Evolutionary conservation across 92 coral and sea anemone species (phyloP).

Genomic region (Chrysogorgia sp.): DNA sequence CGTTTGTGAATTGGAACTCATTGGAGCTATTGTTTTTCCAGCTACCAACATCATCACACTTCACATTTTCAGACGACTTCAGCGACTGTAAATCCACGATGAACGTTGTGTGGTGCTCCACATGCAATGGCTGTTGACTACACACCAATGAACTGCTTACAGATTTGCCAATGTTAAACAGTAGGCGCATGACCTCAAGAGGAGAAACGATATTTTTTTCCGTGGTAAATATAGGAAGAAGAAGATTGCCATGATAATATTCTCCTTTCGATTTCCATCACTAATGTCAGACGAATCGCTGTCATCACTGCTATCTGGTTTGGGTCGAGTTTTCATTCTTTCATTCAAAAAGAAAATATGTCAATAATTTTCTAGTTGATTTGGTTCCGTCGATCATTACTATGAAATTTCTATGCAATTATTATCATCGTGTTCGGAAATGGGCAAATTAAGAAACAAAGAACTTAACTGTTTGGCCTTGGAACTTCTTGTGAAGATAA

Average conservation of each 20-base stretch:
- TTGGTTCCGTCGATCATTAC: no score
- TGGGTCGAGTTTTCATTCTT: neutral
- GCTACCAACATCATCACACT: conserved; percentile 63
- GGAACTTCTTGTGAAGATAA: no score
- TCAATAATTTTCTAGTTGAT: no score
- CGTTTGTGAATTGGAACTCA: conserved; percentile 49
- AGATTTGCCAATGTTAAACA: neutral
- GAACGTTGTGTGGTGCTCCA: conserved; percentile 55
- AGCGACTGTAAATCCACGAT: conserved; percentile 53
- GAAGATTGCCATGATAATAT: conserved; percentile 18
- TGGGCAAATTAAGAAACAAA: no score
- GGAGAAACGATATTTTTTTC: neutral
- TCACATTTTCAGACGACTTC: conserved; percentile 49
- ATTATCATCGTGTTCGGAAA: no score
- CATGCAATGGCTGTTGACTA: conserved; percentile 53
- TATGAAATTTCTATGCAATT: no score
- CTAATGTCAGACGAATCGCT: neutral
- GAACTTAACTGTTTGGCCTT: no score
- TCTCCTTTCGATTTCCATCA: conserved; percentile 7
- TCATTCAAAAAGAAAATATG: no score
- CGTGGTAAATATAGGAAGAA: conserved; percentile 9
- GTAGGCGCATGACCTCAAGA: neutral
- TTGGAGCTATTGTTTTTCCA: conserved; percentile 58
- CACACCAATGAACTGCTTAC: conserved; percentile 20
- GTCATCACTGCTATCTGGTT: neutral